Evolutionary conservation across 2,888 invertebrate species (phyloP).

Genomic region (Clitarchus hookeri): DNA sequence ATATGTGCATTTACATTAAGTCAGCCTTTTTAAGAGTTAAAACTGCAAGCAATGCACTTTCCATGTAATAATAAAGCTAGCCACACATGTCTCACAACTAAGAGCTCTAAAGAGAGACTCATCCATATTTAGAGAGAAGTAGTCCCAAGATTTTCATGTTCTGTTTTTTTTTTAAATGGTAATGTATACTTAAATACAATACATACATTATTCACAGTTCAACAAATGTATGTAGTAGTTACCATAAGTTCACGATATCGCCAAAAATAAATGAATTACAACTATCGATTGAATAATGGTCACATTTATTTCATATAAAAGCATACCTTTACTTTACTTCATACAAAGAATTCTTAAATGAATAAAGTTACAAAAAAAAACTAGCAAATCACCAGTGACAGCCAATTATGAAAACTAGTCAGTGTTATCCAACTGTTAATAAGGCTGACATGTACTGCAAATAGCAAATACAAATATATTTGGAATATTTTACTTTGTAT

Average conservation of each 20-base stretch:
- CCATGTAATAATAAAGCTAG: not conserved
- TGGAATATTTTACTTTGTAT: not conserved
- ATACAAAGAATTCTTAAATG: not conserved
- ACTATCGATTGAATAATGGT: not conserved
- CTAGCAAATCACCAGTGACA: not conserved
- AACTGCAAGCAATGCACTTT: not conserved
- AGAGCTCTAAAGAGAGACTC: not conserved
- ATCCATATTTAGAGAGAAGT: not conserved
- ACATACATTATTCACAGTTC: not conserved
- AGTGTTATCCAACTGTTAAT: not conserved
- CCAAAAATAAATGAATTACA: not conserved
- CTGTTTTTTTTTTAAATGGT: not conserved
- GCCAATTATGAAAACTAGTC: not conserved
- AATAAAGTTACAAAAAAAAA: not conserved
- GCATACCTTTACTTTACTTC: not conserved
- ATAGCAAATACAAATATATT: not conserved
- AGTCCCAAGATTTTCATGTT: not conserved
- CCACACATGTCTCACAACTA: not conserved
- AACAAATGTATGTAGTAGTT: not conserved
- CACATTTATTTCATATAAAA: not conserved
- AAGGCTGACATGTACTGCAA: slow-evolving; percentile 8
- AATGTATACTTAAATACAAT: not conserved
- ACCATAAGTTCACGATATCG: not conserved
- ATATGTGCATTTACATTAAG: slow-evolving; percentile 5
- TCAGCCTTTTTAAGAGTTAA: slow-evolving; percentile 9